Percentiles rank a stretch among this genome's conserved stretches.
Evolutionary conservation across 2,888 invertebrate species (phyloP).

Genomic region (Argynnis bischoffii): DNA sequence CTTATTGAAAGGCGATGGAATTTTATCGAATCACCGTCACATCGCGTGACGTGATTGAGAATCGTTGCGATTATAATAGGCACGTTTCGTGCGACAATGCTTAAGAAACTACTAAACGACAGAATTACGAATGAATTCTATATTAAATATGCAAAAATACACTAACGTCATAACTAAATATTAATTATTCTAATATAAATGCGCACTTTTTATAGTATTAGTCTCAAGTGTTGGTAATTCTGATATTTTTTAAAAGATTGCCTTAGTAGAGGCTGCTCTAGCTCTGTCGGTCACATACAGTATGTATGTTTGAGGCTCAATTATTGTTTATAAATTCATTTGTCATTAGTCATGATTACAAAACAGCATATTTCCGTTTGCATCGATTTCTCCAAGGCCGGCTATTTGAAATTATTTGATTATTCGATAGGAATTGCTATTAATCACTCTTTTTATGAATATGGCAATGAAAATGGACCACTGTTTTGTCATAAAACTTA

Average conservation of each 20-base stretch:
- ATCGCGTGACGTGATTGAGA: slow-evolving; percentile 36
- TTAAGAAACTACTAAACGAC: slow-evolving; percentile 38
- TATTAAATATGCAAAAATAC: slow-evolving; percentile 18
- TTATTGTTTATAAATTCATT: slow-evolving; percentile 64
- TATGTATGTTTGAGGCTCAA: slow-evolving; percentile 38
- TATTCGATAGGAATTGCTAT: slow-evolving; percentile 30
- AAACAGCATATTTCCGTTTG: slow-evolving; percentile 54
- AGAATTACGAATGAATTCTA: slow-evolving; percentile 26
- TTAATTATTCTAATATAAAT: too few relatives aligned
- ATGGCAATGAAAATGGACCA: not conserved
- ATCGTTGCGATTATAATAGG: slow-evolving; percentile 21
- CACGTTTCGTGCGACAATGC: slow-evolving; percentile 38
- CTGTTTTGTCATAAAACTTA: not conserved
- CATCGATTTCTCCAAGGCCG: slow-evolving; percentile 60
- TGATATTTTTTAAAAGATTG: not conserved
- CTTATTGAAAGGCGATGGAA: slow-evolving; percentile 24
- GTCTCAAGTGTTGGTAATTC: too few relatives aligned
- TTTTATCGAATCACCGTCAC: slow-evolving; percentile 26
- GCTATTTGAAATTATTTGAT: slow-evolving; percentile 48
- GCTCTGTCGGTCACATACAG: slow-evolving; percentile 36
- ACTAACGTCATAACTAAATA: not conserved
- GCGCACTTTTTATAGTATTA: too few relatives aligned
- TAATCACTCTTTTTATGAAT: too few relatives aligned
- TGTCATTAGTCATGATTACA: slow-evolving; percentile 62
- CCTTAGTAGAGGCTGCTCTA: slow-evolving; percentile 35